phyloP scores from a whole-genome alignment of 2,797 vertebrate genomes.

The Phataginus tricuspis region DNA sequence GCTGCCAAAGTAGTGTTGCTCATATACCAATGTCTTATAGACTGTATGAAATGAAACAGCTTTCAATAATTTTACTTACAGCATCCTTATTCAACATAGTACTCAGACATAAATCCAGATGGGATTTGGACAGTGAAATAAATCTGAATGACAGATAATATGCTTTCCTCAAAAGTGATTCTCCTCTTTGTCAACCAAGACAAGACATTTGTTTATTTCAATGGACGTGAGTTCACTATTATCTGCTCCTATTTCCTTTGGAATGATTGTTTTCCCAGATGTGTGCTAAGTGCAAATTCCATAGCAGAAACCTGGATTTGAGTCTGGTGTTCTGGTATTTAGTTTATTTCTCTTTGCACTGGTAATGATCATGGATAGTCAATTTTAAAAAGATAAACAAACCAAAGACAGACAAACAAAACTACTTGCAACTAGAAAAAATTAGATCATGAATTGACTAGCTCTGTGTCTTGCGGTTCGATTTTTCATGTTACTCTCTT shows the following conservation, averaged over 20 bases:
- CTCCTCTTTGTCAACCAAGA: not conserved
- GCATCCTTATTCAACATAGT: not conserved
- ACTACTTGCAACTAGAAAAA: not conserved
- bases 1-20: not conserved
- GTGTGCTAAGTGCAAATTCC: not conserved
- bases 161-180: not conserved
- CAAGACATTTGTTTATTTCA: not conserved
- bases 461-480: not conserved
- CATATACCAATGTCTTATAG: not conserved
- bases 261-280: not conserved
- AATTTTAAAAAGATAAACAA: not conserved
- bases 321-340: not conserved
- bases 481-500: not conserved
- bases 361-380: not conserved
- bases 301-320: not conserved
- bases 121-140: not conserved
- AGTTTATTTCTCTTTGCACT: not conserved
- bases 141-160: slow-evolving; percentile 18
- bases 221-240: not conserved
- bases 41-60: not conserved
- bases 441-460: not conserved
- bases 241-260: not conserved
- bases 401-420: not conserved
- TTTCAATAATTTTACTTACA: not conserved
- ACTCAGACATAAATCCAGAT: not conserved